Conservation (phyloP, 2,888 invertebrate genomes). For the Hypena proboscidalis region DNA sequence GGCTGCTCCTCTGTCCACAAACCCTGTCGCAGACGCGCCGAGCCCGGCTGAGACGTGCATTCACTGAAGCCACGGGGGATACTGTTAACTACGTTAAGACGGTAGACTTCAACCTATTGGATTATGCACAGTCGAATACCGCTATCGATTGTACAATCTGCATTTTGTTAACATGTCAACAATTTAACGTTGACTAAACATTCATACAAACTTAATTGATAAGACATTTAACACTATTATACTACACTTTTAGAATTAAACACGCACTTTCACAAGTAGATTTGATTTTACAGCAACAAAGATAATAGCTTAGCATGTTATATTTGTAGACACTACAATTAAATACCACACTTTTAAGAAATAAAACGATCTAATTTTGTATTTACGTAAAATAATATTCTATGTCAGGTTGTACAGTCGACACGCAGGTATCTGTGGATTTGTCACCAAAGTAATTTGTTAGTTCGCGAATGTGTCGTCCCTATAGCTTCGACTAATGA, state of each 20-base stretch:
- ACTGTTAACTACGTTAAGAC: slow-evolving; percentile 95
- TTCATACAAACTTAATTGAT: background rate
- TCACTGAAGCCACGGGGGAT: slow-evolving; percentile 95
- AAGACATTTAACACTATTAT: background rate
- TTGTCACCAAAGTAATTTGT: slow-evolving; percentile 74
- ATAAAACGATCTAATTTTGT: slow-evolving; percentile 23
- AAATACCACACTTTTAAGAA: slow-evolving; percentile 21
- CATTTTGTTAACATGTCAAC: slow-evolving; percentile 2
- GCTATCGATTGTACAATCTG: slow-evolving; percentile 76
- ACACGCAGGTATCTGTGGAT: slow-evolving; percentile 63
- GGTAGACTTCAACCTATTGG: slow-evolving; percentile 86
- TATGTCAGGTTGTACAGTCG: slow-evolving; percentile 76
- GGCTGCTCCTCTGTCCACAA: slow-evolving; percentile 95
- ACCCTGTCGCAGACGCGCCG: slow-evolving; percentile 95
- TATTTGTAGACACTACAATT: too few relatives aligned
- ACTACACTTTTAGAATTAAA: background rate
- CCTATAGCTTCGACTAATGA: slow-evolving; percentile 76
- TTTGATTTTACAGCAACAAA: slow-evolving; percentile 20
- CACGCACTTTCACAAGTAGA: background rate
- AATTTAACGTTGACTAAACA: slow-evolving; percentile 1
- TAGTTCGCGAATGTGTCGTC: slow-evolving; percentile 82
- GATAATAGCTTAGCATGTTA: slow-evolving; percentile 35
- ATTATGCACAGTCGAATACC: slow-evolving; percentile 70
- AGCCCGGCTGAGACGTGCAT: slow-evolving; percentile 93
- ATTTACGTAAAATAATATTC: slow-evolving; percentile 16